Conservation (phyloP, 2,797 vertebrate genomes). For the Sebastiscus albofasciatus region DNA sequence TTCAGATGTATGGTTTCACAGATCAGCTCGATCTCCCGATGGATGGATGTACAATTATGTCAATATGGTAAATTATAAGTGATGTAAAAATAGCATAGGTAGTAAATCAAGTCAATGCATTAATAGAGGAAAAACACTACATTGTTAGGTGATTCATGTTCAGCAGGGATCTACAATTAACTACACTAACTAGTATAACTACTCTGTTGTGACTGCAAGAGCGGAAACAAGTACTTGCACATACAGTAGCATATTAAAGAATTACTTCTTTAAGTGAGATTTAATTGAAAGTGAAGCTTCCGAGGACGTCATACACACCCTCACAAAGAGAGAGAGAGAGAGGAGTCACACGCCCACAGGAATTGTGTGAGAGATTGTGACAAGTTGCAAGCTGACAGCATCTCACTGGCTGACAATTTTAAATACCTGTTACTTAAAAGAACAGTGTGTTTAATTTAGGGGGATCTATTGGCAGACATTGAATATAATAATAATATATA, state of each 20-base stretch:
- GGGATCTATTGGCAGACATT: neutral
- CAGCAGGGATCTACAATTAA: neutral
- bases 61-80: neutral
- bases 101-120: neutral
- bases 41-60: neutral
- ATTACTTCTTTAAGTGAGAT: neutral
- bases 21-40: neutral
- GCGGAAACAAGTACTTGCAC: neutral
- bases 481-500: neutral
- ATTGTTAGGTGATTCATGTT: neutral
- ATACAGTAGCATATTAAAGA: neutral
- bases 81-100: neutral
- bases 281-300: neutral
- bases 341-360: neutral
- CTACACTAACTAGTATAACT: neutral
- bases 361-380: neutral
- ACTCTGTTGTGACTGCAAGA: neutral
- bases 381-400: neutral
- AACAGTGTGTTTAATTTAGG: neutral
- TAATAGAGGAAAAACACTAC: neutral
- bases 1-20: neutral
- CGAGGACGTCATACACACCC: neutral
- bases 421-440: neutral
- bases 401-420: neutral
- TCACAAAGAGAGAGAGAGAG: neutral